A percentile compares a stretch with the other conserved stretches of the same genome.
Conservation (phyloP, 2,797 vertebrate species). For the Leucoraja ocellata region DNA sequence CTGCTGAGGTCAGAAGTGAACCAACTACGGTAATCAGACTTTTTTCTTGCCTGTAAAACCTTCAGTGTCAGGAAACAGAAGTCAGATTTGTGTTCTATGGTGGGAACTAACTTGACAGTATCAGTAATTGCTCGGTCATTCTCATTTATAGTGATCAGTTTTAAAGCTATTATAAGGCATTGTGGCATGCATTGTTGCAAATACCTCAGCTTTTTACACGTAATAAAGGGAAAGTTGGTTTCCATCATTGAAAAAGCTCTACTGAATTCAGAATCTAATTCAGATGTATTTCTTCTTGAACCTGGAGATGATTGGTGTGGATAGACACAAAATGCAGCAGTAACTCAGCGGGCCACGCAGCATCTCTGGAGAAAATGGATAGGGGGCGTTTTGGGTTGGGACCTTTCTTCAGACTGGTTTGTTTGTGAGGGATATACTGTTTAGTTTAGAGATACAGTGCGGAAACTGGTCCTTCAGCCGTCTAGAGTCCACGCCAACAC, state of each 20-base stretch:
- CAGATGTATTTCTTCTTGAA: not conserved
- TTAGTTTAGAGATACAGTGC: too few relatives aligned
- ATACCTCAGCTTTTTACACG: not conserved
- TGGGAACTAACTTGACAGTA: not conserved
- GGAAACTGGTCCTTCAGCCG: too few relatives aligned
- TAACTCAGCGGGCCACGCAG: too few relatives aligned
- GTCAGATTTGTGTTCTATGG: not conserved
- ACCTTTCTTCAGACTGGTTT: too few relatives aligned
- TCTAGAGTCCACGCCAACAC: too few relatives aligned
- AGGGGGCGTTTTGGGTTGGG: too few relatives aligned
- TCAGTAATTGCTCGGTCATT: not conserved
- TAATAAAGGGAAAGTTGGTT: too few relatives aligned
- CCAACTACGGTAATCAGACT: not conserved
- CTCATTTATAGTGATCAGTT: not conserved
- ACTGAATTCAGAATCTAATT: not conserved
- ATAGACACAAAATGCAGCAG: not conserved
- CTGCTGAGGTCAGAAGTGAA: not conserved
- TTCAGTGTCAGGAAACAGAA: not conserved
- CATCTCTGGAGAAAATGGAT: too few relatives aligned
- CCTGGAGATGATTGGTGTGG: not conserved
- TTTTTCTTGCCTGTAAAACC: not conserved
- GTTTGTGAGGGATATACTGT: too few relatives aligned
- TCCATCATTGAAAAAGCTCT: not conserved
- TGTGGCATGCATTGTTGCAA: not conserved
- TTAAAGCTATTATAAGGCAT: not conserved